phyloP scores from a whole-genome alignment of 2,797 vertebrate species.

The Lycodopsis pacificus region DNA sequence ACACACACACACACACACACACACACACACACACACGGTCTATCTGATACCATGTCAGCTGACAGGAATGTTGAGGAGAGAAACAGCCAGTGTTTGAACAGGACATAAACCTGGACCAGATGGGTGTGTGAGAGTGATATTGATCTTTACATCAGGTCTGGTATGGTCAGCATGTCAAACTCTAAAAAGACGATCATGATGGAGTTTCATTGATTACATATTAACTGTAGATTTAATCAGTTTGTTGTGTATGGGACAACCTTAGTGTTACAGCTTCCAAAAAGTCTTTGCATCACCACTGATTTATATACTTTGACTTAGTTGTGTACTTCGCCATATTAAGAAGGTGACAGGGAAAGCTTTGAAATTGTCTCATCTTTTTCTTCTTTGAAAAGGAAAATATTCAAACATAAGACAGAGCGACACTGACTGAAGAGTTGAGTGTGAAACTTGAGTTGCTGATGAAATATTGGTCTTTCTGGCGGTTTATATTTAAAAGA shows the following conservation, averaged over 20 bases:
- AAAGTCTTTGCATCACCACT: neutral
- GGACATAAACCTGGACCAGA: conserved; percentile 5
- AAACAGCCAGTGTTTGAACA: conserved; percentile 34
- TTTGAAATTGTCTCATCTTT: neutral
- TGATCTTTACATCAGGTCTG: conserved; percentile 1
- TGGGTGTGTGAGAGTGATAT: neutral
- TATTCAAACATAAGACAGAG: conserved; percentile 2
- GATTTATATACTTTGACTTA: neutral
- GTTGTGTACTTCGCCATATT: neutral
- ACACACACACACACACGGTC: conserved; percentile 11
- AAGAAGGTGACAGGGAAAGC: neutral
- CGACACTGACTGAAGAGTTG: neutral
- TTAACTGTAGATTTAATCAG: neutral
- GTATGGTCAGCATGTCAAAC: neutral
- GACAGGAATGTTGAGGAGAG: conserved; percentile 39
- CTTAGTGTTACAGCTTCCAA: neutral
- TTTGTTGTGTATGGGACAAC: neutral
- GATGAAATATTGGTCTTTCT: conserved; percentile 29
- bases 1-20: conserved; percentile 8
- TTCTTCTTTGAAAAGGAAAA: conserved; percentile 1
- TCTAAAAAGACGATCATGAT: neutral
- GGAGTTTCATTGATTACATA: neutral
- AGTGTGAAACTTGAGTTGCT: conserved; percentile 14
- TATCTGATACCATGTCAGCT: conserved; percentile 36
- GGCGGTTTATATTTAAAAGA: conserved; percentile 15